These are phyloP conservation scores for Gasterosteus aculeatus DNA, from an alignment of 2,113 vertebrate genomes.

Conservation along the genomic window DNA sequence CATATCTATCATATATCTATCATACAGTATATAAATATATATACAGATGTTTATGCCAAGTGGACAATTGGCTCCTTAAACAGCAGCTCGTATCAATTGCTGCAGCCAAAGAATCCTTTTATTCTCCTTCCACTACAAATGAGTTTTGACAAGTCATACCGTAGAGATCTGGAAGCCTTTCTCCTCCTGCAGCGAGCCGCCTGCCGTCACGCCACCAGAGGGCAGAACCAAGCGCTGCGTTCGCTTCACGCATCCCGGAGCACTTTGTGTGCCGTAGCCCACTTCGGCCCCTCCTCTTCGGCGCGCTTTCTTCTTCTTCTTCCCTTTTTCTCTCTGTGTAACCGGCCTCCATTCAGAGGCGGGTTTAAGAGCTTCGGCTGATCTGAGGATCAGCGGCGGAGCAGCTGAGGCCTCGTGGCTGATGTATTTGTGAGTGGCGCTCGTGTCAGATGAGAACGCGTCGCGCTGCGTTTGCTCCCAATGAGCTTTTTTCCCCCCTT, in stretches of 20 bases:
- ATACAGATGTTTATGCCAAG: too few species aligned
- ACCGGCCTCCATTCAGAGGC: constrained; percentile 30
- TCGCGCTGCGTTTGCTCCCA: constrained; percentile 39
- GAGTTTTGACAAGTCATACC: neutral
- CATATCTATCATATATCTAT: neutral
- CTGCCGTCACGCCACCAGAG: constrained; percentile 63
- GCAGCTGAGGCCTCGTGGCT: neutral
- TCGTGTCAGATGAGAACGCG: constrained; percentile 41
- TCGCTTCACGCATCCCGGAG: constrained; percentile 17
- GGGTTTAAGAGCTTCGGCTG: constrained; percentile 37
- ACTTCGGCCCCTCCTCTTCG: constrained; percentile 42
- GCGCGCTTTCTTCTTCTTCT: neutral
- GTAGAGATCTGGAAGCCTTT: too few species aligned
- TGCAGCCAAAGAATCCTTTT: neutral
- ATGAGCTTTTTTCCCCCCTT: constrained; percentile 19
- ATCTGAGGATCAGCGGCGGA: constrained; percentile 30
- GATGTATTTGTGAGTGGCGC: neutral
- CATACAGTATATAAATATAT: neutral
- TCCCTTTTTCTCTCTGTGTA: neutral
- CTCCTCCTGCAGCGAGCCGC: neutral
- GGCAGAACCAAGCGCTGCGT: constrained; percentile 43
- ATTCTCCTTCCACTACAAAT: neutral
- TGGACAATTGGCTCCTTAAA: neutral
- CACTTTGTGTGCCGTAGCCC: constrained; percentile 60
- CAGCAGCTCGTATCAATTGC: neutral